Evolutionary conservation across 2,888 invertebrate genomes (phyloP).

Genomic region (Philereme transversata): DNA sequence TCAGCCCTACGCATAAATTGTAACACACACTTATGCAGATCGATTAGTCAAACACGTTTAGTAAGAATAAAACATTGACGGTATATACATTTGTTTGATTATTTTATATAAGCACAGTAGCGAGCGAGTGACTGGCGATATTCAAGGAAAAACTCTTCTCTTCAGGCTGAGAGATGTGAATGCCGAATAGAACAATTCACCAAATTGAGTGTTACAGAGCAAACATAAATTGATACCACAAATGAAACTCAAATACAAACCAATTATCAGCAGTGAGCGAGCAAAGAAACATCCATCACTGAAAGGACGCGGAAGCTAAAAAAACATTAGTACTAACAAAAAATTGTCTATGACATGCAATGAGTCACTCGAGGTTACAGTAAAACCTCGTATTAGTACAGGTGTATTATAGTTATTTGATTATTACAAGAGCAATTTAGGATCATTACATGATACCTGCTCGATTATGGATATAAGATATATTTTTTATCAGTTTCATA

Average conservation of each 20-base stretch:
- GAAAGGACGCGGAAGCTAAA: constrained; percentile 7
- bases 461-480: constrained; percentile 8
- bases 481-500: constrained; percentile 5
- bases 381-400: constrained; percentile 9
- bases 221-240: constrained; percentile 12
- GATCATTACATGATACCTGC: constrained; percentile 23
- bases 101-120: too few relatives aligned
- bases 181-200: constrained; percentile 20
- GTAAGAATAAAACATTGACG: too few relatives aligned
- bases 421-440: constrained; percentile 22
- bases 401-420: constrained; percentile 18
- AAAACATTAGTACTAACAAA: constrained; percentile 5
- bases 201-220: constrained; percentile 19
- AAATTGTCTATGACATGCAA: constrained; percentile 23
- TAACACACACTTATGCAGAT: too few relatives aligned
- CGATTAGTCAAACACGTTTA: too few relatives aligned
- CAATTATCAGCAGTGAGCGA: constrained; percentile 14
- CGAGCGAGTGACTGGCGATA: too few relatives aligned
- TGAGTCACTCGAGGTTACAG: constrained; percentile 20
- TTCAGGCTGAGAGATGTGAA: constrained; percentile 1
- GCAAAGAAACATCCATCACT: constrained; percentile 16
- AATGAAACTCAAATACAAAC: constrained; percentile 30
- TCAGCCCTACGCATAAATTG: too few relatives aligned
- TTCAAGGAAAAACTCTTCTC: constrained; percentile 6
- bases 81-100: too few relatives aligned